phyloP scores from a whole-genome alignment of 2,113 vertebrate species.

The Ornithorhynchus anatinus region DNA sequence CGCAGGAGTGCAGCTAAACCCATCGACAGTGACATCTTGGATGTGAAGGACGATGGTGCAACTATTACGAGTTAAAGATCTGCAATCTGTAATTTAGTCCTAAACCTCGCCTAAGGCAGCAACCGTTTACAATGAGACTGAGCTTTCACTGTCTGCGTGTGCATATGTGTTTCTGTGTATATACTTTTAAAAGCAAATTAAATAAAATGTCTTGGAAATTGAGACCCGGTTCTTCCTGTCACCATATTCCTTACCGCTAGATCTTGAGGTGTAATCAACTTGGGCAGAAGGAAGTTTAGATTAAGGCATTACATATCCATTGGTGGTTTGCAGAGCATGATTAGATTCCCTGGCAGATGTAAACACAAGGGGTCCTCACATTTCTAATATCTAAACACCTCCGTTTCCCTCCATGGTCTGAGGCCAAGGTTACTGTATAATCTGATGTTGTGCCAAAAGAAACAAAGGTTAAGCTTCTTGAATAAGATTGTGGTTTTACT shows the following conservation, averaged over 20 bases:
- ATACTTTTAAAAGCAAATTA: background rate
- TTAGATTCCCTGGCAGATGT: background rate
- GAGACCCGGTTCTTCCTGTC: background rate
- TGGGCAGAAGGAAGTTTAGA: background rate
- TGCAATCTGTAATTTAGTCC: too few relatives aligned
- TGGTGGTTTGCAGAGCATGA: background rate
- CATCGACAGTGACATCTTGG: too few relatives aligned
- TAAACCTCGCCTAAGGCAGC: too few relatives aligned
- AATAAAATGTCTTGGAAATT: too few relatives aligned
- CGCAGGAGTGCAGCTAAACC: too few relatives aligned
- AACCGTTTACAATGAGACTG: too few relatives aligned
- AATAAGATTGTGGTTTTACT: too few relatives aligned
- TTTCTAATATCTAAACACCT: background rate
- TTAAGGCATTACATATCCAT: background rate
- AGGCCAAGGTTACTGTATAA: background rate
- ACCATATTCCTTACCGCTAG: background rate
- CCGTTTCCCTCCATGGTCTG: background rate
- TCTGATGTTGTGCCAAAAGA: background rate
- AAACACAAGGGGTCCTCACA: background rate
- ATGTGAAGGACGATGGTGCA: too few relatives aligned
- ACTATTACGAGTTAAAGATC: too few relatives aligned
- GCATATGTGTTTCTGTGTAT: too few relatives aligned
- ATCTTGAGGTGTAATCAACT: background rate
- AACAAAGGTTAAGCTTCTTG: constrained; percentile 12
- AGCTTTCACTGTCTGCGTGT: too few relatives aligned